These are phyloP conservation scores for Pecten maximus DNA, from an alignment of 2,888 invertebrate genomes.

Conservation along the genomic window DNA sequence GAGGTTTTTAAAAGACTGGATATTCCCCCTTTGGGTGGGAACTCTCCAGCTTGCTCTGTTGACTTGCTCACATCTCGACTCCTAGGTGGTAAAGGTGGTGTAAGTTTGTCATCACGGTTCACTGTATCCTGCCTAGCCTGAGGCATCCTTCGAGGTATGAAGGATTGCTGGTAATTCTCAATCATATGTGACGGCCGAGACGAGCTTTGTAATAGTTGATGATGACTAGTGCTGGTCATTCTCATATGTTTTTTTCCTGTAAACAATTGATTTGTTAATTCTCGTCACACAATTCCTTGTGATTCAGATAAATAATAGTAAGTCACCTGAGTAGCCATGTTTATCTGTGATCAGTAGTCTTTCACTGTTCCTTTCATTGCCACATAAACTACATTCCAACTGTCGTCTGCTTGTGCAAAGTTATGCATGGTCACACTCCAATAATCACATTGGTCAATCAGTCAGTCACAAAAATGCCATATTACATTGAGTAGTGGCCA, in stretches of 20 bases:
- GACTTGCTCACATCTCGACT: background rate
- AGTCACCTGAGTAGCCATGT: background rate
- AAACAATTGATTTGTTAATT: background rate
- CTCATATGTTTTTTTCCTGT: background rate
- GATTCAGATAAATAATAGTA: background rate
- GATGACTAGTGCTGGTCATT: slow-evolving; percentile 1
- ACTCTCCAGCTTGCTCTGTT: background rate
- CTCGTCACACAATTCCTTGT: background rate
- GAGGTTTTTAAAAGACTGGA: slow-evolving; percentile 2
- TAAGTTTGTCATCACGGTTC: slow-evolving; percentile 19
- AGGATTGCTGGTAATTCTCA: slow-evolving; percentile 31
- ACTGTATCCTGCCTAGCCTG: background rate
- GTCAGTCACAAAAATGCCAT: slow-evolving; percentile 35
- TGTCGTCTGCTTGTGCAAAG: slow-evolving; percentile 20
- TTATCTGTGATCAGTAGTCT: background rate
- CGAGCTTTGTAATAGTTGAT: background rate
- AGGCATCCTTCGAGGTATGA: background rate
- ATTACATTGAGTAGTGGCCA: background rate
- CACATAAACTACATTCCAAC: slow-evolving; percentile 13
- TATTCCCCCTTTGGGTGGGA: slow-evolving; percentile 33
- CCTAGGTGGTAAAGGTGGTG: slow-evolving; percentile 17
- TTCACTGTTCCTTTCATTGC: background rate
- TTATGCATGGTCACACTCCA: slow-evolving; percentile 33
- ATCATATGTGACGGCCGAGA: slow-evolving; percentile 35
- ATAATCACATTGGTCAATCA: background rate